Conservation (phyloP, 2,888 invertebrate genomes). For the Eucriotettix oculatus region DNA sequence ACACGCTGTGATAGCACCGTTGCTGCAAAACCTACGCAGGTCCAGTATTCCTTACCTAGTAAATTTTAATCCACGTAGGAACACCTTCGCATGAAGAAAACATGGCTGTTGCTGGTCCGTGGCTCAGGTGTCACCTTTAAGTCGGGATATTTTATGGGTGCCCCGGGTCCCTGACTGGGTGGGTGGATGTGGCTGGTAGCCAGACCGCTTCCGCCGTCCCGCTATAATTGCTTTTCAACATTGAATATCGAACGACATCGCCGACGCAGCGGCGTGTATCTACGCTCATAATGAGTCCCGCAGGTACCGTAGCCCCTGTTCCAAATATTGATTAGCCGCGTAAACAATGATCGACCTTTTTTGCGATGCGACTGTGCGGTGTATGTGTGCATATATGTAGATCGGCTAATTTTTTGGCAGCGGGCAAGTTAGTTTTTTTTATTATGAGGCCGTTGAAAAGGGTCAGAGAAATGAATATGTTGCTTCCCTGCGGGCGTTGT, state of each 20-base stretch:
- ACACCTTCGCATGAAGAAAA: too few relatives aligned
- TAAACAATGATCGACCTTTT: conserved; percentile 10
- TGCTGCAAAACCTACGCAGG: too few relatives aligned
- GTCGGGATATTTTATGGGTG: too few relatives aligned
- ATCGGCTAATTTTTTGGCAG: conserved; percentile 1
- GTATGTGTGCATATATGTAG: not conserved
- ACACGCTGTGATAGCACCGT: too few relatives aligned
- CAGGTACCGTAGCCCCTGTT: conserved; percentile 18
- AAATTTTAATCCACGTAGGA: too few relatives aligned
- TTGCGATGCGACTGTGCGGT: conserved; percentile 5
- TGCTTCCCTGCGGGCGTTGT: conserved; percentile 6
- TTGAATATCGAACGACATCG: conserved; percentile 6
- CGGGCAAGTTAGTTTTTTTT: conserved; percentile 3
- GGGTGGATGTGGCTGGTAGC: too few relatives aligned
- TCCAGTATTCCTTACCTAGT: too few relatives aligned
- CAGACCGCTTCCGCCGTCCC: too few relatives aligned
- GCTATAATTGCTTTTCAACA: not conserved
- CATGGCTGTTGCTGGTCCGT: too few relatives aligned
- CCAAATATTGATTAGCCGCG: conserved; percentile 10
- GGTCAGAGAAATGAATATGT: conserved; percentile 7
- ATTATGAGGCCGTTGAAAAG: not conserved
- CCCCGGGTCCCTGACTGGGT: too few relatives aligned
- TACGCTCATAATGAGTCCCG: conserved; percentile 20
- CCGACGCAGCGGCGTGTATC: conserved; percentile 4
- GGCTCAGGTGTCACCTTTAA: too few relatives aligned